phyloP scores from a whole-genome alignment of 2,113 vertebrate species.

The Harpagus bidentatus region DNA sequence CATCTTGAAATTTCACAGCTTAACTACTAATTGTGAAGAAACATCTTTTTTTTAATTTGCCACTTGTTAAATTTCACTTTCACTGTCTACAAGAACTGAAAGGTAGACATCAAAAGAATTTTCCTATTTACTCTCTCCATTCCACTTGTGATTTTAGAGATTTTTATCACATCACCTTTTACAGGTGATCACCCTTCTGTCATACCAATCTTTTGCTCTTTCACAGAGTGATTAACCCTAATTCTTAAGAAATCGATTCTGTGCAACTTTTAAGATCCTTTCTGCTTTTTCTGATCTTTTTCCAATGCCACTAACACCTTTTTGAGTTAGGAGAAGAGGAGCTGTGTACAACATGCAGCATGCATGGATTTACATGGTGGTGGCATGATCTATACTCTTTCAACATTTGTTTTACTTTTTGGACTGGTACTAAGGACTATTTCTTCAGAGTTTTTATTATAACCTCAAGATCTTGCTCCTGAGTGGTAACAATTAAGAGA shows the following conservation, averaged over 20 bases:
- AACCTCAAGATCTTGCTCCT: background rate
- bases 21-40: slow-evolving; percentile 24
- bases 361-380: background rate
- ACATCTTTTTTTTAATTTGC: background rate
- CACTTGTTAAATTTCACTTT: background rate
- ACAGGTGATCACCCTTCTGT: background rate
- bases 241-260: background rate
- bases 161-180: background rate
- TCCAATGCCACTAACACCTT: background rate
- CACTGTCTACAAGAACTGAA: background rate
- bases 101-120: background rate
- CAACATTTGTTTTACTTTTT: background rate
- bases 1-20: background rate
- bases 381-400: background rate
- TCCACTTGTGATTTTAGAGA: background rate
- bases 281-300: background rate
- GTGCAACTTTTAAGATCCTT: background rate
- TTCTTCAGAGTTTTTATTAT: background rate
- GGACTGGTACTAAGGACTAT: background rate
- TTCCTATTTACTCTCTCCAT: background rate
- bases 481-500: background rate
- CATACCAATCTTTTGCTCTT: background rate
- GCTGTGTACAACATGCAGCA: background rate
- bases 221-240: background rate
- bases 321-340: background rate